Evolutionary conservation across 2,113 vertebrate genomes (phyloP).

Genomic region (Mastomys coucha): DNA sequence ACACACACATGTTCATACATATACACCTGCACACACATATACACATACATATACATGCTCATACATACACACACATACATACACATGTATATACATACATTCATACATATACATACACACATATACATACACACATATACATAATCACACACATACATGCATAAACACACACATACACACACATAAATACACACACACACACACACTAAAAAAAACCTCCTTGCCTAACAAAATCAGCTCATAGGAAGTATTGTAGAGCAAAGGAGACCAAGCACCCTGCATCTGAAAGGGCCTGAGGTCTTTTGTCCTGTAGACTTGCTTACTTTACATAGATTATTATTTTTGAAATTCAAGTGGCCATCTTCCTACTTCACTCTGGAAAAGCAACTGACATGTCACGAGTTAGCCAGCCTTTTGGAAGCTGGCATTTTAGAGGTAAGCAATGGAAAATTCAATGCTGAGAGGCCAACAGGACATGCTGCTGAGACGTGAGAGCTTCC

Average conservation of each 20-base stretch:
- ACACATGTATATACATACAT: too few relatives aligned
- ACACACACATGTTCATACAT: too few relatives aligned
- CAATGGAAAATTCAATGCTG: conserved; percentile 64
- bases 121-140: too few relatives aligned
- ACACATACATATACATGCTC: too few relatives aligned
- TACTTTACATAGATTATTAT: conserved; percentile 23
- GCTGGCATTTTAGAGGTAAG: conserved; percentile 27
- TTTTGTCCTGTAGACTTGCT: conserved; percentile 59
- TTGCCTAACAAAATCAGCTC: conserved; percentile 32
- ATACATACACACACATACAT: too few relatives aligned
- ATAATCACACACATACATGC: too few relatives aligned
- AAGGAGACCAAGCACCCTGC: conserved; percentile 47
- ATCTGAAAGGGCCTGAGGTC: neutral
- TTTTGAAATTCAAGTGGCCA: conserved; percentile 22
- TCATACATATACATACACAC: rapidly evolving
- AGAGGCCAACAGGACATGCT: conserved; percentile 37
- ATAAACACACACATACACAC: too few relatives aligned
- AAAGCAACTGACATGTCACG: neutral
- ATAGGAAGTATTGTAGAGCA: conserved; percentile 53
- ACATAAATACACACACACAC: too few relatives aligned
- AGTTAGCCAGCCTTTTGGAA: conserved; percentile 23
- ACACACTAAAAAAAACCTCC: neutral
- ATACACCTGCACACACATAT: too few relatives aligned
- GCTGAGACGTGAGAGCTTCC: conserved; percentile 68
- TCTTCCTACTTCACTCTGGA: neutral